Evolutionary conservation across 2,113 vertebrate genomes (phyloP).

Genomic region (Leptosomus discolor): DNA sequence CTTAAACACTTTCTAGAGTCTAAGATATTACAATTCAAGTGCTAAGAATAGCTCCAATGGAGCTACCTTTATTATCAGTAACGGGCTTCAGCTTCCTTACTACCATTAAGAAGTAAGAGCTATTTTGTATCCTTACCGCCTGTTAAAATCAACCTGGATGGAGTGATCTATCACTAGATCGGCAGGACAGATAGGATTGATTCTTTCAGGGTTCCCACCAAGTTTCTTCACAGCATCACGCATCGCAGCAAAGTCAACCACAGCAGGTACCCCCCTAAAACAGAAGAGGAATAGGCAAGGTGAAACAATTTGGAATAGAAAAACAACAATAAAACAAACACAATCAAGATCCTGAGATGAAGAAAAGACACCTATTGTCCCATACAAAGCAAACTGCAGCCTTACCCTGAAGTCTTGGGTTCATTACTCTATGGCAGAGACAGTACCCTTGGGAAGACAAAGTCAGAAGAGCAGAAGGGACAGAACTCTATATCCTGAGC

Average conservation of each 20-base stretch:
- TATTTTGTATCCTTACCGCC: conserved; percentile 78
- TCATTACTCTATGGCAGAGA: background rate
- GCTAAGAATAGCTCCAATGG: background rate
- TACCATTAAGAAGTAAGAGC: background rate
- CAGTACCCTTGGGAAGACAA: background rate
- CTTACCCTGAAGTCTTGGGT: background rate
- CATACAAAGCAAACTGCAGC: background rate
- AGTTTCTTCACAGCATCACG: conserved; percentile 91
- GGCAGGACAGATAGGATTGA: conserved; percentile 94
- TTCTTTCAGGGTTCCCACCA: conserved; percentile 91
- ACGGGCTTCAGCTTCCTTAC: background rate
- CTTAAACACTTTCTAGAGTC: background rate
- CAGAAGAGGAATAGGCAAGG: background rate
- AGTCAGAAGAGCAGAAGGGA: background rate
- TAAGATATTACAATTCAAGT: background rate
- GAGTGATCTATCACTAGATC: conserved; percentile 98
- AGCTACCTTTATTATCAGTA: background rate
- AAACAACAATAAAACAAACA: background rate
- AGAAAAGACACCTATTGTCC: background rate
- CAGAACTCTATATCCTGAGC: background rate
- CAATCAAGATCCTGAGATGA: background rate
- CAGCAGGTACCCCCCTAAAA: conserved; percentile 91
- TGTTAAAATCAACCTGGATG: conserved; percentile 97
- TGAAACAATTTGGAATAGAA: background rate
- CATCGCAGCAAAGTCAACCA: conserved; percentile 98